These are phyloP conservation scores for Leptobrachium leishanense DNA, from an alignment of 2,113 vertebrate genomes.

Conservation along the genomic window DNA sequence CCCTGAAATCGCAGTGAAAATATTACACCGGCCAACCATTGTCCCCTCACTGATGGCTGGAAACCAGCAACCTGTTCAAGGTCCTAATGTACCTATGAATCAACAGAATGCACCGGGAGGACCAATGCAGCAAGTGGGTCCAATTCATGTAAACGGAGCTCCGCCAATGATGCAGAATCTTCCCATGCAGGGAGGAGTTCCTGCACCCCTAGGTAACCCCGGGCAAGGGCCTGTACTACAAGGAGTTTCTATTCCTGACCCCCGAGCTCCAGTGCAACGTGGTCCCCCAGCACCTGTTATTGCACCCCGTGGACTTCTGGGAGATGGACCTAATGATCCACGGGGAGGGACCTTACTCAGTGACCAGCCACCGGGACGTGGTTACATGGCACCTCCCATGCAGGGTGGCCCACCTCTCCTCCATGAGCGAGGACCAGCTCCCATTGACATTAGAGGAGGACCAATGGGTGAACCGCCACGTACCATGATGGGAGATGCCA, in stretches of 20 bases:
- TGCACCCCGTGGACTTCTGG: slow-evolving; percentile 89
- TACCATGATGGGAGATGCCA: slow-evolving; percentile 88
- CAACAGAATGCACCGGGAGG: slow-evolving; percentile 73
- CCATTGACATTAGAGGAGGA: slow-evolving; percentile 85
- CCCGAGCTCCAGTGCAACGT: slow-evolving; percentile 81
- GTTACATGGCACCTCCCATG: slow-evolving; percentile 87
- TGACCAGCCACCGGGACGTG: slow-evolving; percentile 92
- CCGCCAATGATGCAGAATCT: slow-evolving; percentile 89
- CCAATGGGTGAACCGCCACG: slow-evolving; percentile 79
- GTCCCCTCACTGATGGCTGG: slow-evolving; percentile 84
- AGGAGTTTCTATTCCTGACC: slow-evolving; percentile 85
- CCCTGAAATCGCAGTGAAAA: slow-evolving; percentile 97
- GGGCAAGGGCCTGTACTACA: slow-evolving; percentile 78
- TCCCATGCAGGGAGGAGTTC: slow-evolving; percentile 79
- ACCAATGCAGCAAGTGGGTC: slow-evolving; percentile 83
- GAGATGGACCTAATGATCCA: slow-evolving; percentile 97
- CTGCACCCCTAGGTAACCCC: slow-evolving; percentile 72
- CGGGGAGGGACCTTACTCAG: slow-evolving; percentile 92
- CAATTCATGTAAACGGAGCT: slow-evolving; percentile 92
- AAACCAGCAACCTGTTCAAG: slow-evolving; percentile 69
- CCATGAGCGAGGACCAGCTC: slow-evolving; percentile 74
- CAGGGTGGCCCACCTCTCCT: slow-evolving; percentile 78
- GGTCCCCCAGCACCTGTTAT: slow-evolving; percentile 83
- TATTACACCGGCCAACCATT: slow-evolving; percentile 88
- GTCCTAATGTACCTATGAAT: slow-evolving; percentile 71